Evolutionary conservation across 64 coral and sea anemone genomes (phyloP), one percentile per base, ranked within the genome.

Genomic region (Catalaphyllia jardinei): DNA sequence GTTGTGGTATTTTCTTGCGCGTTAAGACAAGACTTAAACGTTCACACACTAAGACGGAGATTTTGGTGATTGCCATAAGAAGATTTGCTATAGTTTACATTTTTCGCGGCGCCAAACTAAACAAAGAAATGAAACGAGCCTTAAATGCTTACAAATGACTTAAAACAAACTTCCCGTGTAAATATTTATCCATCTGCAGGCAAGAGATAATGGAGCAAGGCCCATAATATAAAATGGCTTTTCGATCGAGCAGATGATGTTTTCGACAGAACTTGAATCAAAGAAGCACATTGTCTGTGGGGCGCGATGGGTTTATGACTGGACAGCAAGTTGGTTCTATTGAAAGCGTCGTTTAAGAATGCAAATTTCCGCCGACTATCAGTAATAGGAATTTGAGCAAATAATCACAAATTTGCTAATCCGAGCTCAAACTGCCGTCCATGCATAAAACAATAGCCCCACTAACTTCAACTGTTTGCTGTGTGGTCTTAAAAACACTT

Each of bases 141-240:
- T 71, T 85, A 77, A 82, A 93, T 89, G 86, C 69, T 85, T 65
- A 65, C 55, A 89, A 74, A 89, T 77, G 60, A 84, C 73, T 78
- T 87, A 93, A 93, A 89, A 89, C 87, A 93, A 93, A 93, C 92
- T 89, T 82, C 86, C 65, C 91, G 71, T 88, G 39, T 93, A 93
- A 89, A 89, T 89, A 93, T 93, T 93, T 93, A 93, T 78, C 42
- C 92, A 83, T 93, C 87, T 93, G 92, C 29, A 79, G 33, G 83
- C 39, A 67, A 84, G 72, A 93, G 92, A 93, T 93, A 93, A 89
- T 93, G 88, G 75, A 84, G 39, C 81, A 82, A 93, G 80, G 54
- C 33, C 29, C 80, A 92, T 86, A 76, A 92, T 86, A 87, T 87
- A 76, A 92, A 92, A 87, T 87, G 84, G 64, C 62, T 19, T 74